These are phyloP conservation scores for Gymnobelideus leadbeateri DNA, from an alignment of 2,113 vertebrate species.

Conservation along the genomic window DNA sequence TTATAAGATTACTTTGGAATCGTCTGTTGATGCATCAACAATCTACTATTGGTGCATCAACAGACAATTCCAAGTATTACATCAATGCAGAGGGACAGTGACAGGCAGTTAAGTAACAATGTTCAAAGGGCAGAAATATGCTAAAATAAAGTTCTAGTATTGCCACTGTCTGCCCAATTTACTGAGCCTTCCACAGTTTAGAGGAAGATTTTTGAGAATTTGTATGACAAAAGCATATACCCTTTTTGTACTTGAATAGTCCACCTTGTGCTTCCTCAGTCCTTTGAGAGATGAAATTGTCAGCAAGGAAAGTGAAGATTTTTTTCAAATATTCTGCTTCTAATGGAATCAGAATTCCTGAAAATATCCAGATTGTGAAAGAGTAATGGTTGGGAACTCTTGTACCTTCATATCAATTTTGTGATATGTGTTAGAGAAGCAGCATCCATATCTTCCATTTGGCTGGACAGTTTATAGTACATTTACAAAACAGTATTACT, in stretches of 20 bases:
- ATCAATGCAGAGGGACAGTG: background rate
- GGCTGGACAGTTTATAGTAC: background rate
- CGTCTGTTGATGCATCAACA: too few species aligned
- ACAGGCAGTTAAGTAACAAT: background rate
- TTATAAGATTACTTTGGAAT: background rate
- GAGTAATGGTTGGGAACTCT: background rate
- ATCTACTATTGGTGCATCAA: background rate
- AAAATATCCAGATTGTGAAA: background rate
- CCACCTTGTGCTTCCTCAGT: background rate
- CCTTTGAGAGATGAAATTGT: background rate
- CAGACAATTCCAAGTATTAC: background rate
- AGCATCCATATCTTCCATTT: background rate
- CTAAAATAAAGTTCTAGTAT: background rate
- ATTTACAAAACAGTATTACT: background rate
- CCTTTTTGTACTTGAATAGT: background rate
- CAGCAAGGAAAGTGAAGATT: background rate
- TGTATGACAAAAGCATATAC: background rate
- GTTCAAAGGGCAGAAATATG: background rate
- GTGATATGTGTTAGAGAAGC: background rate
- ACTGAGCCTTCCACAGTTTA: background rate
- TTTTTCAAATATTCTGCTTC: background rate
- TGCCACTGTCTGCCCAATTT: background rate
- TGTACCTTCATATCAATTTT: background rate
- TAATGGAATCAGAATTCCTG: background rate
- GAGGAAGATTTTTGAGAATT: background rate